Evolutionary conservation across 1,140 invertebrate species (phyloP), one percentile per base, ranked within the genome.

Genomic region (Chrysopa pallens): DNA sequence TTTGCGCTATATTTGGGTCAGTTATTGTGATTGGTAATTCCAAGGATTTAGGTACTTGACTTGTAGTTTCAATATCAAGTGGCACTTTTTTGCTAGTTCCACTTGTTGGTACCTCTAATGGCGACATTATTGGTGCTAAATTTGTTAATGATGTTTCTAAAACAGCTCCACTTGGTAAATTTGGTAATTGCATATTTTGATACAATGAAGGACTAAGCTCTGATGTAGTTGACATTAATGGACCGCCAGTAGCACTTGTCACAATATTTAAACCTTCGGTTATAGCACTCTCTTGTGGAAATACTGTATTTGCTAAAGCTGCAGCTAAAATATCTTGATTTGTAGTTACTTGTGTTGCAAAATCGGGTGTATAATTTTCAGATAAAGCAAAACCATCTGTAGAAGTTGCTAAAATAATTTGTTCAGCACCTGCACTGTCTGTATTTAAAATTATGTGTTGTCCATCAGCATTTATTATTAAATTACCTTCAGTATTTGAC

Each of bases 41-140:
- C 0, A 70, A 53, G 29, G 66, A 65, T 14, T 68, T 58, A 0
- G 67, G 60, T 8, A 67, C 61, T 29, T 61, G 61, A 6, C 48
- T 52, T 40, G 52, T 50, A 11, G 51, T 50, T 28, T 54, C 55
- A 12, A 55, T 42, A 31, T 50, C 47, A 4, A 60, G 54, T 33
- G 31, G n/a, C 6, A 33, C 8, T 33, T 33, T 33, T 37, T 67
- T 64, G 11, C 66, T 60, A 27, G 57, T 67, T 8, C 67, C 62
- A 43, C 66, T 73, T 15, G 69, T 72, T 0, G 80, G 80, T 6
- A 77, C 68, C 55, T 84, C 81, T 8, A 82, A 56, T 0, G 80
- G 77, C 0, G 80, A 80, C 82, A 84, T 84, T 7, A 84, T 84
- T 0, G 82, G 80, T 53, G 80, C 78, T 8, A 84, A 60, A 1